phyloP scores from a whole-genome alignment of 1,140 invertebrate species.

The Achatina immaculata region DNA sequence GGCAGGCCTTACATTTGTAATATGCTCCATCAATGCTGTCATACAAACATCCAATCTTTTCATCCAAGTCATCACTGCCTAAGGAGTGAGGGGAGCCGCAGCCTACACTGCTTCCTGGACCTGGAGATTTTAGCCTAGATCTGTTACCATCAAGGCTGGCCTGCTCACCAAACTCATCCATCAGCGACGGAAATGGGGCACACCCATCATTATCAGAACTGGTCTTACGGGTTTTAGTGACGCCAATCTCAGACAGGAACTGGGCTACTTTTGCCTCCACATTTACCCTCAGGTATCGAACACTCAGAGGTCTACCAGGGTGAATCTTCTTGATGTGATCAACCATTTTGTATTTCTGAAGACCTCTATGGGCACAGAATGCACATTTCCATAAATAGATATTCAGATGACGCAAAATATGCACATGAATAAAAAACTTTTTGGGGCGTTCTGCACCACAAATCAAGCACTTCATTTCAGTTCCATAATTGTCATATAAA shows the following conservation, averaged over 20 bases:
- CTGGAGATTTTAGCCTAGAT: constrained; percentile 12
- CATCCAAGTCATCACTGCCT: constrained; percentile 45
- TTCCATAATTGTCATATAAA: constrained; percentile 48
- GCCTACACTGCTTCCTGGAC: background rate
- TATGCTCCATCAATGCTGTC: background rate
- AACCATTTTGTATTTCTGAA: constrained; percentile 50
- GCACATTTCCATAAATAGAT: constrained; percentile 47
- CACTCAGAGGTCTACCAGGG: constrained; percentile 37
- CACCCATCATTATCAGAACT: background rate
- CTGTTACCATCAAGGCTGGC: constrained; percentile 5
- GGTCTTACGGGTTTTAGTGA: constrained; percentile 8
- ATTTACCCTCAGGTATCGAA: constrained; percentile 42
- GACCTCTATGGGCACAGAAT: constrained; percentile 46
- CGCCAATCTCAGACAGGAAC: constrained; percentile 35
- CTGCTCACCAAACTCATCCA: constrained; percentile 2
- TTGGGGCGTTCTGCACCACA: constrained; percentile 46
- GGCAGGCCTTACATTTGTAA: constrained; percentile 43
- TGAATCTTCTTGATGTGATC: constrained; percentile 49
- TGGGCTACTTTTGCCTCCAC: constrained; percentile 44
- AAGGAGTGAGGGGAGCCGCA: constrained; percentile 17
- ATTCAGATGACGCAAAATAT: constrained; percentile 48
- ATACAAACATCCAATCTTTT: constrained; percentile 44
- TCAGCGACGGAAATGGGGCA: background rate
- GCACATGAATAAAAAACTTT: constrained; percentile 50
- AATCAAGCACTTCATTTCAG: constrained; percentile 46